Conservation (phyloP, 2,797 vertebrate genomes). For the Sarcoramphus papa region DNA sequence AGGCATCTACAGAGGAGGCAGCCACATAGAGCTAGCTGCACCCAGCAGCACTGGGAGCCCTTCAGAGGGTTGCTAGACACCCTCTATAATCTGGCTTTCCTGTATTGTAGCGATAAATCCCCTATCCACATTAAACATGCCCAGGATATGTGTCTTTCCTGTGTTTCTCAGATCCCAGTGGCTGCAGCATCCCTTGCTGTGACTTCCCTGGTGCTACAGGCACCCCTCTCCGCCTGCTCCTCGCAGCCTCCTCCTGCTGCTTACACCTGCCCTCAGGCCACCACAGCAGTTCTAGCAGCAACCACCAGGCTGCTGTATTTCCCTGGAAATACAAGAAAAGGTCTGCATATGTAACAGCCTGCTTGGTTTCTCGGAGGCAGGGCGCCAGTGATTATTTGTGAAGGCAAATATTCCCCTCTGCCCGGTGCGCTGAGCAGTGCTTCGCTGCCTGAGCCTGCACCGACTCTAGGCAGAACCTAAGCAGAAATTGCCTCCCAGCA, state of each 20-base stretch:
- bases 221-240: neutral
- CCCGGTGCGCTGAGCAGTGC: rapidly evolving
- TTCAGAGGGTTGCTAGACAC: neutral
- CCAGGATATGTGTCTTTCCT: neutral
- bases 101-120: neutral
- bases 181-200: neutral
- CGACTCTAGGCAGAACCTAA: rapidly evolving
- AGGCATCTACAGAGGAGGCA: neutral
- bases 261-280: neutral
- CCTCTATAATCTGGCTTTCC: neutral
- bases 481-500: neutral
- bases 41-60: neutral
- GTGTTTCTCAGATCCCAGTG: neutral
- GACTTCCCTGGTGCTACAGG: neutral
- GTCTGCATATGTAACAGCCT: neutral
- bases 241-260: neutral
- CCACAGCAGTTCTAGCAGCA: slow-evolving; percentile 34
- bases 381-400: neutral
- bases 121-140: neutral
- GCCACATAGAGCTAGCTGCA: neutral
- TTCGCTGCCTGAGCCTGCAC: neutral
- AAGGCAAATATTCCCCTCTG: neutral
- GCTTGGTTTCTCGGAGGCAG: neutral
- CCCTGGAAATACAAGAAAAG: slow-evolving; percentile 36
- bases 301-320: slow-evolving; percentile 62